Percentiles rank a stretch among this genome's conserved stretches.
Conservation (phyloP, 1,140 invertebrate species). For the Agrypnia vestita region DNA sequence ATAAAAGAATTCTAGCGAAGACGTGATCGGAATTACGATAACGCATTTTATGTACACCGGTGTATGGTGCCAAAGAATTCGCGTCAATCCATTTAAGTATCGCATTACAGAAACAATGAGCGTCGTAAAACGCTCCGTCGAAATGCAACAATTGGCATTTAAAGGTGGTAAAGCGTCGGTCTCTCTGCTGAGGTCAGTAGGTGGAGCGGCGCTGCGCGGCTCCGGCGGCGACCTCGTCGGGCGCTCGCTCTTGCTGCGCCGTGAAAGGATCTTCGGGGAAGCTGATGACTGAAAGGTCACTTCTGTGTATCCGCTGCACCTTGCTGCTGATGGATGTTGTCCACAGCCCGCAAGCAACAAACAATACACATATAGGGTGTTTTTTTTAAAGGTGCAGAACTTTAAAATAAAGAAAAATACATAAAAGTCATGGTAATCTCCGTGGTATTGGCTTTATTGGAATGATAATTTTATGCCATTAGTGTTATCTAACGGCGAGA, state of each 20-base stretch:
- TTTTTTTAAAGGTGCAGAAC: too few species aligned
- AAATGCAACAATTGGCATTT: slow-evolving; percentile 41
- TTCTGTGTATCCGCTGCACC: background rate
- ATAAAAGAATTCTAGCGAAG: too few species aligned
- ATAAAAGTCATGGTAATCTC: too few species aligned
- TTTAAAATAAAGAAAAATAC: too few species aligned
- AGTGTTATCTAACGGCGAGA: too few species aligned
- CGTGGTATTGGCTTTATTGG: too few species aligned
- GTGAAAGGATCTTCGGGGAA: slow-evolving; percentile 23
- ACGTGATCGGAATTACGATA: too few species aligned
- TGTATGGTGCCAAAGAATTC: too few species aligned
- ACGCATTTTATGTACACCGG: too few species aligned
- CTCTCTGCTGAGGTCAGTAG: background rate
- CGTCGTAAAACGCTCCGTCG: slow-evolving; percentile 20
- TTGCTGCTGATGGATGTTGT: background rate
- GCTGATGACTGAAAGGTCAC: slow-evolving; percentile 21
- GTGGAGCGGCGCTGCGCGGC: background rate
- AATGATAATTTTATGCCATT: too few species aligned
- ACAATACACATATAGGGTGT: too few species aligned
- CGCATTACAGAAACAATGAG: background rate
- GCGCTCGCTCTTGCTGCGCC: background rate
- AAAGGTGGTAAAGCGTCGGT: slow-evolving; percentile 28
- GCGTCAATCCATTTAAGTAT: background rate
- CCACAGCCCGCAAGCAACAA: too few species aligned
- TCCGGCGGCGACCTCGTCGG: background rate